These are phyloP conservation scores for Coelinius sp. DNA, from an alignment of 2,888 invertebrate genomes.

Conservation along the genomic window DNA sequence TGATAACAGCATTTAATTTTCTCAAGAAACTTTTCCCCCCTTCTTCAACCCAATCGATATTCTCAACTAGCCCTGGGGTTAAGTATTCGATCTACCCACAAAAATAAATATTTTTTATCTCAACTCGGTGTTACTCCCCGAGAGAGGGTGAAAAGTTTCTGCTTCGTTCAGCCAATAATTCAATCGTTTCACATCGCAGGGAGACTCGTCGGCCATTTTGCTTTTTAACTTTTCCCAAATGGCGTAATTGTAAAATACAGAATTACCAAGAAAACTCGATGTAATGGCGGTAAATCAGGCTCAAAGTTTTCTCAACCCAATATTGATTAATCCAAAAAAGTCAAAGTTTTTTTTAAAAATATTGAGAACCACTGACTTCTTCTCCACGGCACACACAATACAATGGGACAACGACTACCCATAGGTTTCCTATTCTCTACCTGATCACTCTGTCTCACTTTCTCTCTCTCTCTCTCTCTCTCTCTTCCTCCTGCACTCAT, in stretches of 20 bases:
- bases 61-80: constrained; percentile 16
- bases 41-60: constrained; percentile 44
- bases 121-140: background rate
- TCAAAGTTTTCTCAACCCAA: background rate
- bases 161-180: constrained; percentile 50
- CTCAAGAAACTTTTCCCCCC: background rate
- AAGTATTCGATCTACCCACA: constrained; percentile 1
- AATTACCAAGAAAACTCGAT: background rate
- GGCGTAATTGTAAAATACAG: constrained; percentile 44
- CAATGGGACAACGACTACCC: constrained; percentile 61
- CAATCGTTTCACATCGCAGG: constrained; percentile 42
- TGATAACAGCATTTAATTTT: background rate
- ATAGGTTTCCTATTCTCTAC: constrained; percentile 42
- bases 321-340: background rate
- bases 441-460: constrained; percentile 32
- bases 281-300: constrained; percentile 3
- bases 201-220: constrained; percentile 24
- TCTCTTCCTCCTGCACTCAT: constrained; percentile 35
- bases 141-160: constrained; percentile 47
- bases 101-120: constrained; percentile 32
- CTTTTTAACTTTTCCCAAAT: constrained; percentile 33
- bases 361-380: constrained; percentile 64
- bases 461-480: constrained; percentile 31
- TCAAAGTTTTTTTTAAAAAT: constrained; percentile 14
- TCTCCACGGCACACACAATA: constrained; percentile 52